Evolutionary conservation across 1,140 invertebrate genomes (phyloP).

Genomic region (Elymnias hypermnestra): DNA sequence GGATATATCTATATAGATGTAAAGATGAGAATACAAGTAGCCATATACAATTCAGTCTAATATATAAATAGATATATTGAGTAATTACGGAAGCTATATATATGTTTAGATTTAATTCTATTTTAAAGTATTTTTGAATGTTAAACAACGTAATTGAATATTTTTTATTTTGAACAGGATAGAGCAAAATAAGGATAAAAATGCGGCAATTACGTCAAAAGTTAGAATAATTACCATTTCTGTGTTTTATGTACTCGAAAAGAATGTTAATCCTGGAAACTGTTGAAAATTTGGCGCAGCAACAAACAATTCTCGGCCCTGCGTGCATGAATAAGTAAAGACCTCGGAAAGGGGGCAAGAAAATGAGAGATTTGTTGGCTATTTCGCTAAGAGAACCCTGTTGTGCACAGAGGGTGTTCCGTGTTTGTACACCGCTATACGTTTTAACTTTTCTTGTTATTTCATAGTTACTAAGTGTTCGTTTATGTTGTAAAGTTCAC

Average conservation of each 20-base stretch:
- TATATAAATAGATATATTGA: too few relatives aligned
- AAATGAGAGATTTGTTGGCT: constrained; percentile 42
- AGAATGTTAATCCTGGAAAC: constrained; percentile 12
- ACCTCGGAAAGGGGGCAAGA: constrained; percentile 29
- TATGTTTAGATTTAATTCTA: too few relatives aligned
- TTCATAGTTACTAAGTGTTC: neutral
- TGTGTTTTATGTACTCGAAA: constrained; percentile 7
- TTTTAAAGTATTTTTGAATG: too few relatives aligned
- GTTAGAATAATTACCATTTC: neutral
- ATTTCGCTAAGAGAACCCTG: constrained; percentile 36
- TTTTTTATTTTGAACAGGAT: too few relatives aligned
- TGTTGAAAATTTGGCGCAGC: constrained; percentile 17
- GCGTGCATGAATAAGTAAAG: constrained; percentile 49
- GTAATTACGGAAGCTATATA: too few relatives aligned
- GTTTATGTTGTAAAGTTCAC: too few relatives aligned
- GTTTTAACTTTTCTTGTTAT: neutral
- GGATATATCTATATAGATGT: too few relatives aligned
- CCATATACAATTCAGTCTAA: too few relatives aligned
- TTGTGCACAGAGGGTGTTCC: constrained; percentile 17
- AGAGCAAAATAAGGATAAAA: too few relatives aligned
- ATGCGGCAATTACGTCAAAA: neutral
- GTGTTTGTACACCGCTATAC: neutral
- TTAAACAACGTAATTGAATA: too few relatives aligned
- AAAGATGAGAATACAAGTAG: too few relatives aligned
- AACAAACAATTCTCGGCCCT: constrained; percentile 20